Evolutionary conservation across 2,797 vertebrate genomes (phyloP).

Genomic region (Macropus fuliginosus): DNA sequence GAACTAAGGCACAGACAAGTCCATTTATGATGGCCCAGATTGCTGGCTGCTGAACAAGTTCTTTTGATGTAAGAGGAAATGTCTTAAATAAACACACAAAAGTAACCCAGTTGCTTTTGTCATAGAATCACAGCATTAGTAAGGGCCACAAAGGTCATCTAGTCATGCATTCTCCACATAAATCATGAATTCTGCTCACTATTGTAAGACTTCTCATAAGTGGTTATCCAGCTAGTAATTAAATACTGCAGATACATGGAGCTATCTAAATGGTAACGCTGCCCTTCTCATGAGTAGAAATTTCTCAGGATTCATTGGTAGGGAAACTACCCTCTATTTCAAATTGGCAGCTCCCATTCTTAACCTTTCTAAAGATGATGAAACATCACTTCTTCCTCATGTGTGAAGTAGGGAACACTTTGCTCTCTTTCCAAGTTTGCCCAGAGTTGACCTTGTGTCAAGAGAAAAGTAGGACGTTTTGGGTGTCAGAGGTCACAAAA

Average conservation of each 20-base stretch:
- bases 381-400: too few relatives aligned
- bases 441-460: background rate
- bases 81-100: constrained; percentile 29
- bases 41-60: background rate
- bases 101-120: background rate
- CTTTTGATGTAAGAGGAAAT: background rate
- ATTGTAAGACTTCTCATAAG: background rate
- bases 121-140: background rate
- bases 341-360: background rate
- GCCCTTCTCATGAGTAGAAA: background rate
- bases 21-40: background rate
- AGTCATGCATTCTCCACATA: background rate
- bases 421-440: background rate
- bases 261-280: background rate
- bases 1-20: background rate
- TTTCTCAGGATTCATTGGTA: background rate
- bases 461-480: background rate
- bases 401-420: background rate
- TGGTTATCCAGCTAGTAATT: background rate
- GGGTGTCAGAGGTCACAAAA: background rate
- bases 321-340: background rate
- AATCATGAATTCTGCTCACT: background rate
- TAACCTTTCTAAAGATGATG: background rate
- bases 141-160: constrained; percentile 26
- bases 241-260: background rate